Evolutionary conservation across 2,888 invertebrate genomes (phyloP).

Genomic region (Agrenia bidenticulata): DNA sequence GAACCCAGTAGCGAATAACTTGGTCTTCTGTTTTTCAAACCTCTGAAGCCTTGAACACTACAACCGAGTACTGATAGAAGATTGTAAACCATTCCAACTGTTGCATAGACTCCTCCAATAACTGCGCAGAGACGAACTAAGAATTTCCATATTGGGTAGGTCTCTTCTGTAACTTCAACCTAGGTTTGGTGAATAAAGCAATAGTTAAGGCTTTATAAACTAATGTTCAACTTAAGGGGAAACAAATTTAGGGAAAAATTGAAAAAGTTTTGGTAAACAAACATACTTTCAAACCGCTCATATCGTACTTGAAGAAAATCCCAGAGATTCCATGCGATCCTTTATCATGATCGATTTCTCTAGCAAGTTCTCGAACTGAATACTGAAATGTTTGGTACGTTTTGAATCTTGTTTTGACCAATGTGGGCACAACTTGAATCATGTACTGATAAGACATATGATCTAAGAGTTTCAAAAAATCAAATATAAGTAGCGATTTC

Average conservation of each 20-base stretch:
- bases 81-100: constrained; percentile 56
- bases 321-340: constrained; percentile 94
- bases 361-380: constrained; percentile 83
- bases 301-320: constrained; percentile 92
- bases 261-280: constrained; percentile 54
- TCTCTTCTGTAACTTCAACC: constrained; percentile 68
- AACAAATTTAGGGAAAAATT: too few relatives aligned
- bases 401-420: constrained; percentile 73
- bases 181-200: constrained; percentile 17
- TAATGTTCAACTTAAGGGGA: too few relatives aligned
- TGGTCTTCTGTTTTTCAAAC: constrained; percentile 13
- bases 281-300: constrained; percentile 81
- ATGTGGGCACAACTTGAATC: constrained; percentile 92
- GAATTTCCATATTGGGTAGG: constrained; percentile 74
- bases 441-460: constrained; percentile 88
- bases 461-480: constrained; percentile 59
- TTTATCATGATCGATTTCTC: constrained; percentile 69
- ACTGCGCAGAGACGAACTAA: constrained; percentile 84
- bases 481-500: neutral
- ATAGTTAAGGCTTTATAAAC: neutral
- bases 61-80: constrained; percentile 44
- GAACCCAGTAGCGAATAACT: constrained; percentile 2
- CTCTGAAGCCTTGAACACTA: constrained; percentile 12
- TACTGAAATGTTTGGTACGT: constrained; percentile 70
- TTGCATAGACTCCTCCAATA: constrained; percentile 88